Conservation (phyloP, 2,797 vertebrate species). For the Hapalemur alaotrensis region DNA sequence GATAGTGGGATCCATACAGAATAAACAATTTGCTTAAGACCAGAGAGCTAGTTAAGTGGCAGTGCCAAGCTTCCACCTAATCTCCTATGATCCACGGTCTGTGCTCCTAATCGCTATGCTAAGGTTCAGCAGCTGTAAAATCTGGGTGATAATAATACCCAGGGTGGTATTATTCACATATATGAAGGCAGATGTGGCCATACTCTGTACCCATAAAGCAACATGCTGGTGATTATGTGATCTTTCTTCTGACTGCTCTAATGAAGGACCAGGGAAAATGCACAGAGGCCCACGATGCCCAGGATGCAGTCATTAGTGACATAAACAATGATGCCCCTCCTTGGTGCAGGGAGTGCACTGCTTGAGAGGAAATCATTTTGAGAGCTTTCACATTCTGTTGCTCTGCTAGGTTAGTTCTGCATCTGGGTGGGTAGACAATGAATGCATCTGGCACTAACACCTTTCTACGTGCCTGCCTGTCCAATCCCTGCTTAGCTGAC, state of each 20-base stretch:
- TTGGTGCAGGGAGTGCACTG: not conserved
- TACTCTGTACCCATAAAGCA: not conserved
- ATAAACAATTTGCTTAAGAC: not conserved
- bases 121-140: not conserved
- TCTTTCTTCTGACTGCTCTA: not conserved
- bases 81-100: not conserved
- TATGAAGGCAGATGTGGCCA: not conserved
- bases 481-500: slow-evolving; percentile 38
- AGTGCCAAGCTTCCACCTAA: not conserved
- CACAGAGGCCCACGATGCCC: not conserved
- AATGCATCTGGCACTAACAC: not conserved
- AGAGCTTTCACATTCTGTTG: slow-evolving; percentile 24
- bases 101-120: not conserved
- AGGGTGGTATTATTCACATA: not conserved
- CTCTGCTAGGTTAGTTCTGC: slow-evolving; percentile 12
- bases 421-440: slow-evolving; percentile 41
- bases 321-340: not conserved
- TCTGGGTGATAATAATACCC: not conserved
- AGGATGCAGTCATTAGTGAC: not conserved
- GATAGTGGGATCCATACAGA: not conserved
- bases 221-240: not conserved
- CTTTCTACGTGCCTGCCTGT: slow-evolving; percentile 24
- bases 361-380: slow-evolving; percentile 42
- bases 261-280: not conserved
- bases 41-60: not conserved